Evolutionary conservation across 2,113 vertebrate species (phyloP), one percentile per base, ranked within the genome.

Genomic region (Copsychus sechellarum): DNA sequence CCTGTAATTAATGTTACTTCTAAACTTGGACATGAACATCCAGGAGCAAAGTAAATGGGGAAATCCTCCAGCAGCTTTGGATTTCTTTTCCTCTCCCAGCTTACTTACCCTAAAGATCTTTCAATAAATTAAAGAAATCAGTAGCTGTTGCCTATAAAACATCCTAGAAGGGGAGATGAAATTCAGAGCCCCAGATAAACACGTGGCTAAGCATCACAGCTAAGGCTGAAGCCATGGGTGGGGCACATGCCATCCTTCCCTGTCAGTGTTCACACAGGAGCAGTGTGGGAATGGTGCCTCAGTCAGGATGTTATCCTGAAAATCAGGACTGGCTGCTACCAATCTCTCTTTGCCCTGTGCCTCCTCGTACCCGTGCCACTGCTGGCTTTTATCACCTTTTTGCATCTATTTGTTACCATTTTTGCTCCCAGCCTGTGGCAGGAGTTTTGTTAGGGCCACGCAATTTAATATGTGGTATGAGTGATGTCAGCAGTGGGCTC

Each of bases 1-100:
- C 48, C 56, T 90, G 74, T 94, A 95, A 95, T 96, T 96, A 94
- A 86, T 38, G 82, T 61, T 91, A 60, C 67, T 94, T 95, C 94
- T 80, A 47, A 92, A 86, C 81, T 90, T 88, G 64, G 82, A 81
- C 82, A 40, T 6, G 79, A 94, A 71, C 69, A 90, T 72, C 67
- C 82, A 88, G 85, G 57, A 92, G 70, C 81, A 72, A 14, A 40
- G 40, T 20, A 92, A 82, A 66, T 5, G 11, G 53, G 64, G 22
- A 76, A 67, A 86, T 47, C 42, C 45, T 93, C 57, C 1, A 4
- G 56, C 80, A 92, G 57, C 66, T 71, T 65, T 25, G 24, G 23
- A 31, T 93, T 80, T 51, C 38, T 83, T 86, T 81, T 40, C 38
- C 20, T 87, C 33, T 87, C 31, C 8, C 38, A 80, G 29, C n/a